A percentile compares a stretch with the other conserved stretches of the same genome.
phyloP scores from a whole-genome alignment of 2,888 invertebrate species.

The Gymnocheta viridis region DNA sequence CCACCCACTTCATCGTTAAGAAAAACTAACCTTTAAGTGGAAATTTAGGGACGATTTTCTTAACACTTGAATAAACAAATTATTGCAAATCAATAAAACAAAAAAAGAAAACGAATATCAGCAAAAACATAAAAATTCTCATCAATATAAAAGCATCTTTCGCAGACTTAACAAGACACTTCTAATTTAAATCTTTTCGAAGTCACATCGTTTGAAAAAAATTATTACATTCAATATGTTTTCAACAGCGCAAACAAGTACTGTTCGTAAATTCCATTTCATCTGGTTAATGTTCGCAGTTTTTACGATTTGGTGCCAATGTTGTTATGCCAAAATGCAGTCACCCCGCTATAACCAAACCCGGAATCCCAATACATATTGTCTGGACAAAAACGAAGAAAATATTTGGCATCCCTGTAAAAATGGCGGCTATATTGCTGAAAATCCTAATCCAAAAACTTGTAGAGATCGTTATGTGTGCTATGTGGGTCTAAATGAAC shows the following conservation, averaged over 20 bases:
- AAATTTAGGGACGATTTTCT: conserved; percentile 1
- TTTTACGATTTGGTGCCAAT: background rate
- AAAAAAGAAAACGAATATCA: background rate
- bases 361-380: conserved; percentile 16
- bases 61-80: conserved; percentile 41
- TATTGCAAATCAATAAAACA: background rate
- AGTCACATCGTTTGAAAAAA: conserved; percentile 19
- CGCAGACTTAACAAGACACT: background rate
- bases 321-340: background rate
- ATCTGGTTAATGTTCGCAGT: background rate
- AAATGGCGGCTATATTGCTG: conserved; percentile 45
- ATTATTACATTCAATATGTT: background rate
- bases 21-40: background rate
- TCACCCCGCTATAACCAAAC: background rate
- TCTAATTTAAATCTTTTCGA: background rate
- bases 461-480: conserved; percentile 61
- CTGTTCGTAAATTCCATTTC: background rate
- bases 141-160: conserved; percentile 7
- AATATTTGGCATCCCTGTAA: conserved; percentile 5
- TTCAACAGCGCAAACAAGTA: background rate
- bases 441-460: conserved; percentile 38
- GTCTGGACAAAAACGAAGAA: conserved; percentile 6
- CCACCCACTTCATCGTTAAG: background rate
- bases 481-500: conserved; percentile 34
- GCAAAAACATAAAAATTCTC: background rate